Evolutionary conservation across 2,797 vertebrate genomes (phyloP), one percentile per base, ranked within the genome.

Genomic region (Trachops cirrhosus): DNA sequence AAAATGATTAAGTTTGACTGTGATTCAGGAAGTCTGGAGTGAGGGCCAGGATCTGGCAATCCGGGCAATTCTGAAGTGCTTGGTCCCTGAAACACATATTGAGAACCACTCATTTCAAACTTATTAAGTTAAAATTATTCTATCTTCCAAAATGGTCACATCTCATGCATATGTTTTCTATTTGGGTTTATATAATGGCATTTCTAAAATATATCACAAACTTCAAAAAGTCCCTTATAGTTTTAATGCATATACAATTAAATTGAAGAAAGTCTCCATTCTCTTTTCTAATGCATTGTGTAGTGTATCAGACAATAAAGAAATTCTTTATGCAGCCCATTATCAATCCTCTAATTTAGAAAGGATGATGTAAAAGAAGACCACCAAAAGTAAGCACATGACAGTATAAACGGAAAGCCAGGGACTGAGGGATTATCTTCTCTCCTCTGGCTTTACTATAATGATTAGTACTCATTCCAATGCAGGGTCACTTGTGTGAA

Each of bases 71-170:
- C 68, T 87, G 52, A 93, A 93, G 22, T 54, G 26, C 19, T 6
- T 46, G 4, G 22, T 62, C 11, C 12, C 10, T 48, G 50, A 44
- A 89, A 92, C 2, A 37, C 41, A 85, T 50, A 54, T 2, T 57
- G 21, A 78, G 26, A 88, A 85, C 19, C 26, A 94, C 14, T 68
- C 3, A 11, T 48, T 48, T 90, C 15, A 52, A 70, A 44, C 26
- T 54, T 74, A 75, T 64, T 88, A 78, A 78, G 37, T 71, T 89
- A 79, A 94, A 86, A 86, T 26, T 39, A 94, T 50, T 67, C 67
- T 77, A 77, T 16, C 83, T 94, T 21, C 70, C 54, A 22, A 46
- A 29, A 92, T 2, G 12, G 67, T 84, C 39, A 50, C 71, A 0
- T 50, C 44, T 88, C 46, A 84, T 70, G 26, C 46, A 77, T 87